Base-by-base conservation (phyloP, 2,797 vertebrate genomes). In the Microctenopoma lineatum region DNA sequence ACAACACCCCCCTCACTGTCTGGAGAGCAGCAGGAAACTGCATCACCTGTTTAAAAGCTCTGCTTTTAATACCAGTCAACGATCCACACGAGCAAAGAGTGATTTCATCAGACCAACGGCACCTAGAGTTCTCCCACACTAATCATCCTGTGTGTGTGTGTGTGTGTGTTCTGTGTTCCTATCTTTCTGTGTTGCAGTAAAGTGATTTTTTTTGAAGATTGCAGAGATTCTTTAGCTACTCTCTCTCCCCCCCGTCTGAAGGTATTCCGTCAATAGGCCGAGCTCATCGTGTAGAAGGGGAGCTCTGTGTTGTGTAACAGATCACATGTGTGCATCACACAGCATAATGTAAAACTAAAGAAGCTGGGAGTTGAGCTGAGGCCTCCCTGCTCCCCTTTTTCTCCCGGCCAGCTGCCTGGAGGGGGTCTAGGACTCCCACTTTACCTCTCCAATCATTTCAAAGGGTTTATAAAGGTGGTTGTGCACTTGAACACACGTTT, bases 331-430 rank as follows among this genome's bases (percentile, higher is more conserved):
- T 60, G 60, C 71, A 42, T 68, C 42, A 32, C 46, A 10, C 52
- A 68, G 71, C 71, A 75, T 81, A 80, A 78, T 84, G 50, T 70
- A 54, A 65, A 68, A 64, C 77, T 83, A 75, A 84, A 77, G 74
- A 81, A 81, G 66, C 71, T 51, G 64, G n/a, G 69, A 73, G 66
- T 51, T 47, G 56, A 74, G 61, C 74, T 6, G 2, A 54, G 46
- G 58, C 69, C 39, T 47, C 67, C 64, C 50, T 46, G 36, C n/a
- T 72, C 29, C 59, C 61, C 55, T 5, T 26, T 66, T 55, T 16
- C 67, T 48, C 48, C 36, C 39, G 47, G 51, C 57, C 61, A 62
- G 67, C 64, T 50, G 53, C 65, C 72, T 38, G 59, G 45, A 64
- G 45, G 73, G 54, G 36, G 41, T 64, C 67, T 39, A 38, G 59